Percentiles rank a stretch among this genome's conserved stretches.
phyloP scores from a whole-genome alignment of 2,888 invertebrate species.

The Drosophila rubida region DNA sequence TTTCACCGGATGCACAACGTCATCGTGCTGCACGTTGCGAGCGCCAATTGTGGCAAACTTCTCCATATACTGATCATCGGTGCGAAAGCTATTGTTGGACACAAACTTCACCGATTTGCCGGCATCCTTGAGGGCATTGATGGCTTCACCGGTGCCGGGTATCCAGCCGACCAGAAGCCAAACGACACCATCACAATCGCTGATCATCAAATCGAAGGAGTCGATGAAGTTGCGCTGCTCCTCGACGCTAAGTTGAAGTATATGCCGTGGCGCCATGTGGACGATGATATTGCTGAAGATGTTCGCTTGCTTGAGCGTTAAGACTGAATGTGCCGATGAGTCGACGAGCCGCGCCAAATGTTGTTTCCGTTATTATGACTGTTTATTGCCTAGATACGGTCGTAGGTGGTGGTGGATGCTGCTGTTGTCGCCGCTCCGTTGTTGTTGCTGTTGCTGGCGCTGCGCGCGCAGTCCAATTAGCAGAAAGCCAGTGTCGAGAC shows the following conservation, averaged over 20 bases:
- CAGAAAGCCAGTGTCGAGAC: constrained; percentile 32
- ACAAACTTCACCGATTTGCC: constrained; percentile 85
- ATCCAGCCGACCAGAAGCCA: constrained; percentile 83
- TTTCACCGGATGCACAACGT: constrained; percentile 85
- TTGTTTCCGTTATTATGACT: constrained; percentile 16
- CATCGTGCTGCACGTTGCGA: constrained; percentile 57
- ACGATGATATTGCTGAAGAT: neutral
- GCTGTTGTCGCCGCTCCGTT: constrained; percentile 21
- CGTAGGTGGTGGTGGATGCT: constrained; percentile 11
- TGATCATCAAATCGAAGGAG: constrained; percentile 86
- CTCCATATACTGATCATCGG: constrained; percentile 76
- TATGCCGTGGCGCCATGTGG: constrained; percentile 64
- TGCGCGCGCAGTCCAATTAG: constrained; percentile 67
- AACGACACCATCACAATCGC: constrained; percentile 87
- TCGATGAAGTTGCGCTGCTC: constrained; percentile 84
- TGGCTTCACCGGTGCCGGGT: constrained; percentile 81
- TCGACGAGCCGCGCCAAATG: constrained; percentile 9
- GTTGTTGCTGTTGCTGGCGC: constrained; percentile 33
- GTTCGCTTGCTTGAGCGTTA: constrained; percentile 4
- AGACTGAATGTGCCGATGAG: constrained; percentile 13
- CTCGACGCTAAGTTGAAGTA: constrained; percentile 68
- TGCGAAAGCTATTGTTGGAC: constrained; percentile 84
- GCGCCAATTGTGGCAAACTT: constrained; percentile 73
- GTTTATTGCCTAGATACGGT: constrained; percentile 1
- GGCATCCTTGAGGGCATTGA: constrained; percentile 81